These are phyloP conservation scores for Tyrannus savana DNA, from an alignment of 2,113 vertebrate species.

Conservation along the genomic window DNA sequence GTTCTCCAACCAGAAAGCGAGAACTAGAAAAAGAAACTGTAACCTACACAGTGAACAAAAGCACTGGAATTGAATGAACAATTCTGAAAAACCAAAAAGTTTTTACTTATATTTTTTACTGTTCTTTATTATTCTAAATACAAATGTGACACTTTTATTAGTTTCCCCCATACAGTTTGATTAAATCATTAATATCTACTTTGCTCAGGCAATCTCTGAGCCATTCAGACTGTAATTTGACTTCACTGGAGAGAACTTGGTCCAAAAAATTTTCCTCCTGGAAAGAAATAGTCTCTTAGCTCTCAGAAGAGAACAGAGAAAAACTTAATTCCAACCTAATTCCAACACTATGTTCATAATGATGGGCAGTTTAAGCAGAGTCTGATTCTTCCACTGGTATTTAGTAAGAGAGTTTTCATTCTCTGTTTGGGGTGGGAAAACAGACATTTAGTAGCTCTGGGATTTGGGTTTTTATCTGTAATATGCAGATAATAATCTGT, in stretches of 20 bases:
- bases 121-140: constrained; percentile 19
- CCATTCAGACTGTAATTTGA: constrained; percentile 7
- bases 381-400: background rate
- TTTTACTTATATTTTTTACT: constrained; percentile 18
- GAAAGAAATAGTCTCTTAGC: background rate
- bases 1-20: background rate
- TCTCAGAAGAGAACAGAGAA: background rate
- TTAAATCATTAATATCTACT: constrained; percentile 37
- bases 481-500: background rate
- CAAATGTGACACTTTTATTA: constrained; percentile 22
- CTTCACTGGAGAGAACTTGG: background rate
- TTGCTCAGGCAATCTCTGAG: background rate
- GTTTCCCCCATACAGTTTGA: background rate
- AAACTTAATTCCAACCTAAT: background rate
- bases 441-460: background rate
- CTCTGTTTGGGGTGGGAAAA: background rate
- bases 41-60: background rate
- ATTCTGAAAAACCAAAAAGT: background rate
- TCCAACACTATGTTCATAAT: background rate
- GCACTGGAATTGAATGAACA: background rate
- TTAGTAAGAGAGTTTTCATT: background rate
- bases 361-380: background rate
- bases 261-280: background rate
- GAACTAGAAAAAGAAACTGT: background rate
- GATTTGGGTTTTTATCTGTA: background rate